Evolutionary conservation across 2,888 invertebrate genomes (phyloP), one percentile per base, ranked within the genome.

Genomic region (Apamea anceps): DNA sequence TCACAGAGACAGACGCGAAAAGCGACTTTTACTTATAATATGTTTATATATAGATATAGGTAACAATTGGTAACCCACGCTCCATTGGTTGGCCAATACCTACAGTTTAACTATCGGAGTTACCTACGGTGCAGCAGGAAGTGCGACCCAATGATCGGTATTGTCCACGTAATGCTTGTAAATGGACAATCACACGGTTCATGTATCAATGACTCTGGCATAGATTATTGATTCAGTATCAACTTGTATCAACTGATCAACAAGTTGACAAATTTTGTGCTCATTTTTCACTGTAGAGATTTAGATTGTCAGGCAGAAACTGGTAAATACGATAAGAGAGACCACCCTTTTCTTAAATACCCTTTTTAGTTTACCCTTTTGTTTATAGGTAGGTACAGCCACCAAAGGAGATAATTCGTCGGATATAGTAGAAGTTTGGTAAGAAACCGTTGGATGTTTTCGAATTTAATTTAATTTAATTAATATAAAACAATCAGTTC

Each of bases 121-220:
- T 85, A 87, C 82, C 84, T 77, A 84, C 86, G n/a, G 77, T 89
- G 85, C 87, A 85, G 85, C 77, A 88, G 94, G 94, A 95, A 92
- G 87, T 87, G 85, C 91, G 93, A 92, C 91, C 91, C 90, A 92
- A 82, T 90, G 90, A 82, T 71, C 77, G 77, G 80, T 90, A 90
- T 92, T 93, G 92, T 93, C 90, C 90, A 88, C 91, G 80, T 90
- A 91, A 91, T 90, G 87, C 88, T 88, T 75, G 85, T 90, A 93
- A 93, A 92, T 89, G 90, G 80, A 73, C 89, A 83, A 91, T 92
- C 89, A 87, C 79, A 86, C 87, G 88, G 88, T 76, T 86, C 85
- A 90, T 85, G 82, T 86, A 81, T 79, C 82, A 82, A 86, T 79
- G 84, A 79, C 73, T 85, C 63, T 84, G 83, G 71, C 81, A 79